Base-by-base conservation (phyloP, 2,113 vertebrate species). In the Pseudorasbora parva region DNA sequence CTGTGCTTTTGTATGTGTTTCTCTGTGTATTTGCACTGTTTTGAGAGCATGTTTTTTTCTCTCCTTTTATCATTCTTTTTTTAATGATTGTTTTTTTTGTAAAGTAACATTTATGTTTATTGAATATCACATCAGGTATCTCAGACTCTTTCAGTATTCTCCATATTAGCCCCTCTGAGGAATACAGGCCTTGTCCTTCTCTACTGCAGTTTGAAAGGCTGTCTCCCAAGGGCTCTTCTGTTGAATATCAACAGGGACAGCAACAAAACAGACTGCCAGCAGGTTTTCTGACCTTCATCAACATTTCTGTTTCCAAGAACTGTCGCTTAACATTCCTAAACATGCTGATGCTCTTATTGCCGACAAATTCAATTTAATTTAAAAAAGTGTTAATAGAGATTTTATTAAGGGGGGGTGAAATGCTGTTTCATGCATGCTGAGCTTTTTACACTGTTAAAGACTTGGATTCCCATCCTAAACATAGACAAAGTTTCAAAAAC, bases 181-280 rank as follows among this genome's bases (percentile, higher is more conserved):
- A 71, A 71, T 23, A 68, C 17, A 23, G 68, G 21, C 19, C 37
- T 45, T 23, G 68, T 71, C 68, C 10, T 71, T 71, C 21, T 71
- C 37, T 45, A 43, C 64, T 37, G 30, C 17, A 37, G 30, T 21
- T 71, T 43, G 37, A 71, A n/a, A 43, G 68, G 10, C 37, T n/a
- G 68, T 71, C 68, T 71, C 37, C 17, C 8, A 43, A 71, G 21
- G 68, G 21, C 37, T 71, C 9, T 45, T 45, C 37, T 71, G 68
- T 71, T 71, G 68, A 71, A 71, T 71, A 45, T 71, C 43, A 69
- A 69, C 66, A 45, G 68, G 37, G 21, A 41, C 68, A 71, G 43
- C 37, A 23, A 71, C 37, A 71, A 11, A 45, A 10, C 37, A 45
- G 68, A 23, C 21, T 11, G 33, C 17, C 17, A 68, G 33, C 4